A percentile compares a stretch with the other conserved stretches of the same genome.
These are phyloP conservation scores for Myotis pilosus DNA, from an alignment of 2,797 vertebrate species.

Conservation along the genomic window DNA sequence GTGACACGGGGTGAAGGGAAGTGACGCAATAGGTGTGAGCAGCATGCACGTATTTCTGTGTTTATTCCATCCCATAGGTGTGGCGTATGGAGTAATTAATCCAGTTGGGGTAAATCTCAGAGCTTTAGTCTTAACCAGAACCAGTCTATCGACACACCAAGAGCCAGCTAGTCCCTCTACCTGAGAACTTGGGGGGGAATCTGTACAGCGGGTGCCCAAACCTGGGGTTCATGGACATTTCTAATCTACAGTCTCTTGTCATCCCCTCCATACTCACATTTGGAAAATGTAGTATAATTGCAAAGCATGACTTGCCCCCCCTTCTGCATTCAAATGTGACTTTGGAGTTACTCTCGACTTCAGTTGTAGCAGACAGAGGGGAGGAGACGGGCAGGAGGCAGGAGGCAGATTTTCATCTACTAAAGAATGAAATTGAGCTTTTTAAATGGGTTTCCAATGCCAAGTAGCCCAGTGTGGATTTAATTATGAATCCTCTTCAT, in stretches of 20 bases:
- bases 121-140: neutral
- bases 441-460: conserved; percentile 75
- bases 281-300: neutral
- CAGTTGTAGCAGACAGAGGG: neutral
- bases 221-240: neutral
- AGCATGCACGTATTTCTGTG: neutral
- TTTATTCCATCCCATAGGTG: neutral
- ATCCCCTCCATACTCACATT: neutral
- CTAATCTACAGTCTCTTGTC: neutral
- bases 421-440: conserved; percentile 74
- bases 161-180: neutral
- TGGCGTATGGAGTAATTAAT: neutral
- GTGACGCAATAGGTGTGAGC: neutral
- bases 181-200: neutral
- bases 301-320: neutral
- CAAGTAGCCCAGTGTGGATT: conserved; percentile 68
- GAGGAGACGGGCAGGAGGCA: neutral
- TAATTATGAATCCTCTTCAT: conserved; percentile 65
- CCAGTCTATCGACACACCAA: neutral
- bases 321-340: neutral
- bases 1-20: neutral
- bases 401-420: conserved; percentile 76
- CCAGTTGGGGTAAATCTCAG: neutral
- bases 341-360: neutral
- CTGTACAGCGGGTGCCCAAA: too few relatives aligned